Evolutionary conservation across 2,113 vertebrate genomes (phyloP).

Genomic region (Paratilapia polleni): DNA sequence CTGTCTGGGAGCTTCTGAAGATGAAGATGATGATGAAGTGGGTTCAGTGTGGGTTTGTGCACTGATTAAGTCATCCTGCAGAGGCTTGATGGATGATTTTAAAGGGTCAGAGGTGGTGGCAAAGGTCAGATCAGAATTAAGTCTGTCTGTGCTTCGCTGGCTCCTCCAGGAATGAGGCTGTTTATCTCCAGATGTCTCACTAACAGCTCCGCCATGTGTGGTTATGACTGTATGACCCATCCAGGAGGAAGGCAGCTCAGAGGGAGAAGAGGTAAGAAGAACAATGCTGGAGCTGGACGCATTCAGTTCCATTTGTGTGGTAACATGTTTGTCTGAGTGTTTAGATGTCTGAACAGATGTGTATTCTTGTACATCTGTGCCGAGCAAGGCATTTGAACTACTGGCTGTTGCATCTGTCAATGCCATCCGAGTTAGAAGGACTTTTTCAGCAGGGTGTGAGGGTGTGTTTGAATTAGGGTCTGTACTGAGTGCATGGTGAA

Average conservation of each 20-base stretch:
- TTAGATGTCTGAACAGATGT: background rate
- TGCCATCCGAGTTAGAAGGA: background rate
- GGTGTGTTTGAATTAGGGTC: background rate
- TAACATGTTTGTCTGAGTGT: background rate
- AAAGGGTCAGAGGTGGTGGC: slow-evolving; percentile 31
- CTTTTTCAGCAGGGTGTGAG: background rate
- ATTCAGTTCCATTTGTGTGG: background rate
- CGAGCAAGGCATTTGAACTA: background rate
- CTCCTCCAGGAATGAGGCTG: slow-evolving; percentile 27
- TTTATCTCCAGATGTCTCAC: background rate
- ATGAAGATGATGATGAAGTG: slow-evolving; percentile 18
- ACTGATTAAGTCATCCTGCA: background rate
- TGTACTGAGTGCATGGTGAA: slow-evolving; percentile 18
- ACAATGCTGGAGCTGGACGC: background rate
- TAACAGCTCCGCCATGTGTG: background rate
- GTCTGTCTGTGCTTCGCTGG: slow-evolving; percentile 29
- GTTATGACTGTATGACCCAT: background rate
- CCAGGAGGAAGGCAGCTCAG: background rate
- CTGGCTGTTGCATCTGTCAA: background rate
- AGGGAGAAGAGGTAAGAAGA: background rate
- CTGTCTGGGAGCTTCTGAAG: background rate
- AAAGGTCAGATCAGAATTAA: slow-evolving; percentile 10
- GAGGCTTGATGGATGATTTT: background rate
- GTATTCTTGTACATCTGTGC: background rate
- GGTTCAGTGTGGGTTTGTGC: background rate